Evolutionary conservation across 2,113 vertebrate genomes (phyloP).

Genomic region (Sinocyclocheilus grahami): DNA sequence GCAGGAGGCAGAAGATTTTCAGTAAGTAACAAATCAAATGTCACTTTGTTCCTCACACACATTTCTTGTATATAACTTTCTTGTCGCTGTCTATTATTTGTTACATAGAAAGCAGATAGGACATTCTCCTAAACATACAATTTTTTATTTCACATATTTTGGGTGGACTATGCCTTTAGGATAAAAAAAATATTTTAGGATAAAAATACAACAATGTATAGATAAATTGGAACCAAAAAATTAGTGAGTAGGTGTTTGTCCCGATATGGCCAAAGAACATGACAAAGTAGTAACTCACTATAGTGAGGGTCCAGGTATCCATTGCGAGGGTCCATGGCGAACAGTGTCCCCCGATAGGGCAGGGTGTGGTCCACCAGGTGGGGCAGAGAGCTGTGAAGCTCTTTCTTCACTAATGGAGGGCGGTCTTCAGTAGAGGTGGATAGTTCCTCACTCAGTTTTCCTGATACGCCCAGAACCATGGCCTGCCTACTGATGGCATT

Average conservation of each 20-base stretch:
- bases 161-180: neutral
- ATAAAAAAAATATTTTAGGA: neutral
- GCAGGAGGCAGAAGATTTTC: neutral
- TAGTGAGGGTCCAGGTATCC: constrained; percentile 95
- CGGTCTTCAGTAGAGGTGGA: constrained; percentile 95
- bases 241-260: neutral
- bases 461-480: constrained; percentile 73
- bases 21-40: neutral
- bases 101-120: neutral
- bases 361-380: constrained; percentile 89
- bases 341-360: constrained; percentile 89
- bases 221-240: neutral
- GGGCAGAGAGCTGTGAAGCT: constrained; percentile 89
- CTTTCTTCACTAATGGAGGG: constrained; percentile 94
- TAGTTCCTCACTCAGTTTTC: constrained; percentile 90
- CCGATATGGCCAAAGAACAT: neutral
- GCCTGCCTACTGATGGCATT: constrained; percentile 90
- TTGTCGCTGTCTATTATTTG: neutral
- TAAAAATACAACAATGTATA: neutral
- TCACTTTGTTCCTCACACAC: neutral
- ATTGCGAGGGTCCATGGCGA: constrained; percentile 93
- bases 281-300: constrained; percentile 79
- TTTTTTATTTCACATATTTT: neutral
- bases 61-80: neutral
- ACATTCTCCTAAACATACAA: neutral